Percentiles rank a stretch among this genome's conserved stretches.
Conservation (phyloP, 2,797 vertebrate species). For the Fratercula arctica region DNA sequence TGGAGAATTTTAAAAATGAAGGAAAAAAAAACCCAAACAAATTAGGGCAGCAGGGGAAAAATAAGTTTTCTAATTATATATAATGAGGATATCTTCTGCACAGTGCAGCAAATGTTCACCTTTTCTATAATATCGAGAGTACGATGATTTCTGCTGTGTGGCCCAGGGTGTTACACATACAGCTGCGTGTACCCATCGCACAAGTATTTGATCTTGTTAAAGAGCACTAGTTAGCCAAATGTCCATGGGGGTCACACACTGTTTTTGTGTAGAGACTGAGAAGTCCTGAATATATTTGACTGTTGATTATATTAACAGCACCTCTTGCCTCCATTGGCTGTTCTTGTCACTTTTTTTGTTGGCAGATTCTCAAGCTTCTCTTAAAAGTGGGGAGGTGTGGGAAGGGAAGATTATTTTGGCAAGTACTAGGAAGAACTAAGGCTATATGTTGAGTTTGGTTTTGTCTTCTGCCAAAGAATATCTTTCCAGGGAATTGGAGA, state of each 20-base stretch:
- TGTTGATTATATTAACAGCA: neutral
- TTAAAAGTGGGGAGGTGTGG: neutral
- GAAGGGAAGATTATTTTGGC: neutral
- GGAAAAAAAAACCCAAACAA: neutral
- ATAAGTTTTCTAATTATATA: constrained; percentile 41
- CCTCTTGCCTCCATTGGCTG: neutral
- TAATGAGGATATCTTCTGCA: neutral
- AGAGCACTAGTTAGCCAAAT: neutral
- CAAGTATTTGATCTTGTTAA: constrained; percentile 1
- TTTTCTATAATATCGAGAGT: neutral
- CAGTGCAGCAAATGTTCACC: neutral
- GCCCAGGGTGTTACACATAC: neutral
- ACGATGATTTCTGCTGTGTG: neutral
- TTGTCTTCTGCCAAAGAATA: neutral
- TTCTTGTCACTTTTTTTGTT: neutral
- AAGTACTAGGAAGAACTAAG: neutral
- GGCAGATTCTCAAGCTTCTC: neutral
- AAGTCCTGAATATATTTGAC: neutral
- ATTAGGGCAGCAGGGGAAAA: constrained; percentile 32
- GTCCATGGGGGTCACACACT: neutral
- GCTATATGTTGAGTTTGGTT: neutral
- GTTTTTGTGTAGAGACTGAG: neutral
- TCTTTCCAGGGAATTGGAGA: neutral
- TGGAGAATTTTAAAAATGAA: neutral
- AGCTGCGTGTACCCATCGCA: rapidly evolving